phyloP scores from a whole-genome alignment of 1,140 invertebrate genomes.

The Lucilia sericata region DNA sequence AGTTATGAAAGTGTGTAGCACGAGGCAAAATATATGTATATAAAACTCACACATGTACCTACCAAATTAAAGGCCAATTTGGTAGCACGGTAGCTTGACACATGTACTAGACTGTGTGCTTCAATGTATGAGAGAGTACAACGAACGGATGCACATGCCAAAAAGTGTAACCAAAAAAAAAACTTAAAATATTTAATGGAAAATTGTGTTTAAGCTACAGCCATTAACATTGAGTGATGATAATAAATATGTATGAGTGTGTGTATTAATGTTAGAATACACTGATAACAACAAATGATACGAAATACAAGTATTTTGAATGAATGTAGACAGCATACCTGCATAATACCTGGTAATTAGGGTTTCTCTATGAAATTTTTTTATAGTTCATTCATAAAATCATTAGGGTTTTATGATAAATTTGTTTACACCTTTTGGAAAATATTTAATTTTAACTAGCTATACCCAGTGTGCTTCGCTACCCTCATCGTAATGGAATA shows the following conservation, averaged over 20 bases:
- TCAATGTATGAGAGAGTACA: not conserved
- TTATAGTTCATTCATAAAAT: not conserved
- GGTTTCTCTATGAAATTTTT: not conserved
- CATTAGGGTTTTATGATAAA: too few relatives aligned
- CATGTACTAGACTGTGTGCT: not conserved
- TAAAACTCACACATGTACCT: not conserved
- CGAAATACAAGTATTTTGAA: too few relatives aligned
- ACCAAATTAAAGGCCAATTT: not conserved
- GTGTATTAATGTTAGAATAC: not conserved
- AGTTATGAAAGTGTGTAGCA: not conserved
- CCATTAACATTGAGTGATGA: constrained; percentile 1
- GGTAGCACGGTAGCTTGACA: not conserved
- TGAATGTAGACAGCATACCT: not conserved
- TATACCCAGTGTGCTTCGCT: too few relatives aligned
- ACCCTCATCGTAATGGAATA: too few relatives aligned
- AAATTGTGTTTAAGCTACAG: not conserved
- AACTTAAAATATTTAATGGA: not conserved
- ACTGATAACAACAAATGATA: constrained; percentile 15
- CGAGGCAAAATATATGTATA: constrained; percentile 7
- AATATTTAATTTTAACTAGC: too few relatives aligned
- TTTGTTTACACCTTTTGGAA: too few relatives aligned
- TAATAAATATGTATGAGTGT: not conserved
- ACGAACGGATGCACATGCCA: constrained; percentile 21
- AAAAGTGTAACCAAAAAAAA: constrained; percentile 20
- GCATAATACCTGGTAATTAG: not conserved